Conservation (phyloP, 2,888 invertebrate species). For the Strigamia crassipes region DNA sequence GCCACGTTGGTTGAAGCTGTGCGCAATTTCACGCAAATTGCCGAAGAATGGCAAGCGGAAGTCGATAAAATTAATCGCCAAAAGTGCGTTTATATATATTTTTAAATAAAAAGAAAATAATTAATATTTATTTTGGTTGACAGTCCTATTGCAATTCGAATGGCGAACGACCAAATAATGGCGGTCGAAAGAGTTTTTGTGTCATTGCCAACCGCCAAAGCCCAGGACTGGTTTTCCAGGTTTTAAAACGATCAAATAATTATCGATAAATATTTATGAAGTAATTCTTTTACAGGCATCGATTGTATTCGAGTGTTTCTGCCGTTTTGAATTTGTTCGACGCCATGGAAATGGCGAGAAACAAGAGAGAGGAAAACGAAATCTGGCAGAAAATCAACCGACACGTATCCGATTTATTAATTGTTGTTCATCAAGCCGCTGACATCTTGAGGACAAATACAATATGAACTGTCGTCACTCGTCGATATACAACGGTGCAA, state of each 20-base stretch:
- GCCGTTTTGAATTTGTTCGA: background rate
- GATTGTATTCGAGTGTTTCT: background rate
- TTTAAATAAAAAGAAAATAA: too few relatives aligned
- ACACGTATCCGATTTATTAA: constrained; percentile 23
- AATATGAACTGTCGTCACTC: background rate
- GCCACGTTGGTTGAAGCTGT: constrained; percentile 1
- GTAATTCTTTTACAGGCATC: background rate
- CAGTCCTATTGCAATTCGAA: constrained; percentile 45
- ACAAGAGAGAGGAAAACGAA: constrained; percentile 2
- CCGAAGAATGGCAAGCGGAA: background rate
- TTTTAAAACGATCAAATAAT: background rate
- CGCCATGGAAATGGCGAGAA: background rate
- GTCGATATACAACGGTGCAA: background rate
- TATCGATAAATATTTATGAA: constrained; percentile 14
- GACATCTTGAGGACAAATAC: constrained; percentile 14
- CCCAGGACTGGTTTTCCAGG: constrained; percentile 37
- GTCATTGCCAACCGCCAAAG: background rate
- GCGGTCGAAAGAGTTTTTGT: constrained; percentile 41
- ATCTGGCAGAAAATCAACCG: background rate
- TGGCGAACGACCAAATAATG: constrained; percentile 47
- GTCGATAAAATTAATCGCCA: constrained; percentile 3
- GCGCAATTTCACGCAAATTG: constrained; percentile 34
- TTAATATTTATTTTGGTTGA: background rate
- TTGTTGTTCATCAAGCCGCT: constrained; percentile 31
- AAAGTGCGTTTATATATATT: background rate